Evolutionary conservation across 2,888 invertebrate species (phyloP).

Genomic region (Digitonthophagus gazella): DNA sequence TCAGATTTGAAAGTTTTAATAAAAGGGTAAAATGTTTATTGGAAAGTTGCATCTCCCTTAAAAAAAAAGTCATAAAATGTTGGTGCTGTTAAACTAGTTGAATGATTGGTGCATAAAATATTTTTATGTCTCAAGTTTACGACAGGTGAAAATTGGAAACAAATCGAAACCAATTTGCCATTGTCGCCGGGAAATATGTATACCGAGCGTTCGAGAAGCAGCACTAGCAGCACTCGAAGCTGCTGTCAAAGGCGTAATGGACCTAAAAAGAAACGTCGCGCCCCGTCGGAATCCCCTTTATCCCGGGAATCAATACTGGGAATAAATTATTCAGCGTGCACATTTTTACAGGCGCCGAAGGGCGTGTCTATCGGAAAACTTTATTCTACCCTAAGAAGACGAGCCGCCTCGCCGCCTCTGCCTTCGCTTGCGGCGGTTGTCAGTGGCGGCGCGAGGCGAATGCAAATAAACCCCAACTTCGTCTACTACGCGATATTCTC

Average conservation of each 20-base stretch:
- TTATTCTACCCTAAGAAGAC: not conserved
- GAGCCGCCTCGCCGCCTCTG: too few relatives aligned
- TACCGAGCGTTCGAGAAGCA: not conserved
- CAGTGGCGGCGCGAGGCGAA: too few relatives aligned
- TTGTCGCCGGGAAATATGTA: not conserved
- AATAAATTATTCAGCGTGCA: not conserved
- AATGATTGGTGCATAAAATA: not conserved
- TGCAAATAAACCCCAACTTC: too few relatives aligned
- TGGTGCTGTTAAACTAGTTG: too few relatives aligned
- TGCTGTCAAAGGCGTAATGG: not conserved
- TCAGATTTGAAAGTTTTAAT: too few relatives aligned
- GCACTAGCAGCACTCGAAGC: not conserved
- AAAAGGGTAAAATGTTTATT: too few relatives aligned
- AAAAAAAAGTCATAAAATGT: too few relatives aligned
- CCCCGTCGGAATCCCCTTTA: not conserved
- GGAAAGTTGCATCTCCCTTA: too few relatives aligned
- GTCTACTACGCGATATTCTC: too few relatives aligned
- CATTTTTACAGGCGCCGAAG: not conserved
- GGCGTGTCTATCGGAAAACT: not conserved
- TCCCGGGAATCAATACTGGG: not conserved
- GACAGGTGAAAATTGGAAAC: not conserved
- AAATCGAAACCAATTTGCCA: not conserved
- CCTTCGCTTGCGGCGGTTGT: too few relatives aligned
- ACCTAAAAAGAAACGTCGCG: not conserved
- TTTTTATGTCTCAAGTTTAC: not conserved